Percentiles rank a stretch among this genome's conserved stretches.
These are phyloP conservation scores for Gymnobelideus leadbeateri DNA, from an alignment of 2,113 vertebrate species.

Conservation along the genomic window DNA sequence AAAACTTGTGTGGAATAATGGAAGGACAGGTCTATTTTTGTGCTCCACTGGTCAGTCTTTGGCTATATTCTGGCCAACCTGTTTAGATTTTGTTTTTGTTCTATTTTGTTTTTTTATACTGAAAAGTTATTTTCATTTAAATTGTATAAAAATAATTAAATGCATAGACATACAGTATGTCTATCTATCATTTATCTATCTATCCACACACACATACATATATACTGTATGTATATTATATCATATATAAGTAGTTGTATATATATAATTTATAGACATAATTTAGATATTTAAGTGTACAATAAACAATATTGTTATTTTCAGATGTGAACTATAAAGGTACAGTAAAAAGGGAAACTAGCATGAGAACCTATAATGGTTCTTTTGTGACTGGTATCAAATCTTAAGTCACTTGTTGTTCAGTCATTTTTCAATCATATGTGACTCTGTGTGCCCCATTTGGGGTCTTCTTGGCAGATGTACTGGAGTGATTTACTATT, in stretches of 20 bases:
- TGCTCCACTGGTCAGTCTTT: background rate
- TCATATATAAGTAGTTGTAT: background rate
- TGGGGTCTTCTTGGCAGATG: too few species aligned
- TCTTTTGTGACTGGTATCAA: background rate
- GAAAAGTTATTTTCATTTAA: background rate
- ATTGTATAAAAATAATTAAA: background rate
- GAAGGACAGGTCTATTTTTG: background rate
- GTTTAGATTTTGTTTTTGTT: too few species aligned
- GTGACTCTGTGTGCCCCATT: too few species aligned
- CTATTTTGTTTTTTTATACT: background rate
- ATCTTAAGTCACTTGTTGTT: background rate
- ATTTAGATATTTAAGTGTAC: background rate
- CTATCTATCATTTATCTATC: too few species aligned
- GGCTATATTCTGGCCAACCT: background rate
- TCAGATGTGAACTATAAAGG: background rate
- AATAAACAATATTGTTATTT: background rate
- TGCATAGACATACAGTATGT: background rate
- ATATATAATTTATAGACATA: background rate
- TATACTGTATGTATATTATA: too few species aligned
- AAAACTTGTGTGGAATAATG: background rate
- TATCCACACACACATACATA: too few species aligned
- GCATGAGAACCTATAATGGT: background rate
- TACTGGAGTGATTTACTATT: too few species aligned
- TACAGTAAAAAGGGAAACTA: background rate
- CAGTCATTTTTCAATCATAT: too few species aligned